Evolutionary conservation across 2,113 vertebrate genomes (phyloP), one percentile per base, ranked within the genome.

Genomic region (Halcyon senegalensis): DNA sequence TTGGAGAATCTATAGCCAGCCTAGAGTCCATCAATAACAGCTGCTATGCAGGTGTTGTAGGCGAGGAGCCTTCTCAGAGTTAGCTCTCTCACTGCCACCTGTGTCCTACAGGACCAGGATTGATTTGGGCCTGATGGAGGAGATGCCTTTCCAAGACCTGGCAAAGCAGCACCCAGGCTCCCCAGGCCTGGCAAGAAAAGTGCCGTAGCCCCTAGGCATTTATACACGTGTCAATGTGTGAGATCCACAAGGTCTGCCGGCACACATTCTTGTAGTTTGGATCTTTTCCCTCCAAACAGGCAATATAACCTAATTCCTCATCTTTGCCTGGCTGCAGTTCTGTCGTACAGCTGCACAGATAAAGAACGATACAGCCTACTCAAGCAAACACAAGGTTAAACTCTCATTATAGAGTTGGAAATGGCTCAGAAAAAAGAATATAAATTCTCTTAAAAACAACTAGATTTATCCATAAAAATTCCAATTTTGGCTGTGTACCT

Each of bases 191-290:
- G 63, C 76, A 84, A 46, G 15, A 66, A 86, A 70, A 7, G 25
- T 58, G 10, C 31, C 2, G 0, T 6, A 43, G 33, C 15, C 79
- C 63, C 44, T 10, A 3, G 48, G 33, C 5, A 2, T 39, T 75
- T 46, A 53, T 41, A 41, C 31, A 27, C 0, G 0, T 74, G 2
- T 62, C 82, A 66, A 2, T 33, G 48, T 20, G 35, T 10, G 51
- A 90, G 63, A 69, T 25, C 18, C 68, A 86, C 19, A 33, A 13
- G 41, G n/a, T 59, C 63, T 51, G 8, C 37, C 1, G 3, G 20
- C 55, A 53, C 7, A 8, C 10, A 24, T 3, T 33, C 43, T 41
- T 30, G 8, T 24, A 48, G 37, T 30, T 55, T 58, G 46, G 33
- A 59, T 43, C 11, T 81, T 74, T 66, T 63, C 41, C n/a, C n/a